Evolutionary conservation across 2,113 vertebrate species (phyloP).

Genomic region (human (Homo sapiens)): DNA sequence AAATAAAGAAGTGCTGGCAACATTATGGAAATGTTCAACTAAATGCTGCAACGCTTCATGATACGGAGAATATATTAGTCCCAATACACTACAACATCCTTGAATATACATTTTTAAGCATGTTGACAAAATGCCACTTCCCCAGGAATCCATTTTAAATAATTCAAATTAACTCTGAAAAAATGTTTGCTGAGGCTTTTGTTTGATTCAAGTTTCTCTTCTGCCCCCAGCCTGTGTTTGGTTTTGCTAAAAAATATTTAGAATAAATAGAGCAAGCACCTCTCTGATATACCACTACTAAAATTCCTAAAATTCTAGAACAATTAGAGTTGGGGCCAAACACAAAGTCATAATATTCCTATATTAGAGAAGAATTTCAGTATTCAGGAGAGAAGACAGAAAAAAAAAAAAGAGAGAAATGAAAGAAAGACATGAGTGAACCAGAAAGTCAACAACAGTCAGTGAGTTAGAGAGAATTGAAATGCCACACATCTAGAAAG

Average conservation of each 20-base stretch:
- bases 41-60: constrained; percentile 34
- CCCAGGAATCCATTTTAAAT: constrained; percentile 60
- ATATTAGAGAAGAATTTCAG: background rate
- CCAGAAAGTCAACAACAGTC: background rate
- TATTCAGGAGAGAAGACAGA: background rate
- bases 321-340: background rate
- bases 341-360: background rate
- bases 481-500: background rate
- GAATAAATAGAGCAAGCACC: background rate
- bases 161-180: constrained; percentile 64
- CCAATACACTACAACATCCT: background rate
- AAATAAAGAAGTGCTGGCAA: background rate
- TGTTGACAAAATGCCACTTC: constrained; percentile 49
- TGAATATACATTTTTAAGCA: constrained; percentile 52
- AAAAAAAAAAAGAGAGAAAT: background rate
- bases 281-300: background rate
- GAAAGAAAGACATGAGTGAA: background rate
- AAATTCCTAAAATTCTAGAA: background rate
- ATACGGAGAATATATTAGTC: constrained; percentile 41
- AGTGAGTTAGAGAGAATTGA: background rate
- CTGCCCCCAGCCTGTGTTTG: background rate
- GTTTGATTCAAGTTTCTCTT: constrained; percentile 48
- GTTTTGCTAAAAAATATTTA: constrained; percentile 46
- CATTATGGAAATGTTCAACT: constrained; percentile 35
- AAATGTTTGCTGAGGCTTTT: constrained; percentile 53